phyloP scores from a whole-genome alignment of 2,113 vertebrate species.

The Lichenostomus cassidix region DNA sequence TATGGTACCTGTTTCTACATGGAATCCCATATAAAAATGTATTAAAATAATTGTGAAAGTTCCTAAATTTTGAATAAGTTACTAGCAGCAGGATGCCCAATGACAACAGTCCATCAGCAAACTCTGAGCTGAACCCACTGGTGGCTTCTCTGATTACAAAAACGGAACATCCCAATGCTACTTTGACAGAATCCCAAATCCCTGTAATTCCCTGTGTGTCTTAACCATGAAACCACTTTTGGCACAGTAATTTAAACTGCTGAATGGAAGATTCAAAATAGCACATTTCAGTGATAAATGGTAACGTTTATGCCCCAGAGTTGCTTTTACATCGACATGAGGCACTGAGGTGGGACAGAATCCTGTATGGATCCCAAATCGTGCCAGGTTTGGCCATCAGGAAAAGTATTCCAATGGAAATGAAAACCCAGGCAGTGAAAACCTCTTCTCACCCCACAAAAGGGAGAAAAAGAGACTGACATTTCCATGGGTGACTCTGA shows the following conservation, averaged over 20 bases:
- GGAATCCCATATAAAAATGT: neutral
- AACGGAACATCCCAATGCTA: neutral
- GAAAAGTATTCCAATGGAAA: constrained; percentile 39
- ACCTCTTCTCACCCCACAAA: constrained; percentile 28
- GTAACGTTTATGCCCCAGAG: neutral
- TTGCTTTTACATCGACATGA: neutral
- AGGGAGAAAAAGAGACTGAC: constrained; percentile 42
- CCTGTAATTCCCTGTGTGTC: neutral
- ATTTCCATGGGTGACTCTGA: constrained; percentile 32
- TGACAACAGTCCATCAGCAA: neutral
- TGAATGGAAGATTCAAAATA: neutral
- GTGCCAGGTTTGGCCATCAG: constrained; percentile 20
- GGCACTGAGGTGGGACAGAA: neutral
- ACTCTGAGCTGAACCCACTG: neutral
- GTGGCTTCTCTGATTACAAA: neutral
- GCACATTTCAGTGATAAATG: neutral
- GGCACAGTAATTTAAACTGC: neutral
- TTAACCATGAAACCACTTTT: neutral
- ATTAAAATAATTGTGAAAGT: neutral
- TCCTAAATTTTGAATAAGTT: neutral
- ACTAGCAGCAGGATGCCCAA: neutral
- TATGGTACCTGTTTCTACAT: neutral
- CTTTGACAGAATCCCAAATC: neutral
- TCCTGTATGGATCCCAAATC: neutral
- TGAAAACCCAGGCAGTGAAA: constrained; percentile 43